Percentiles rank a stretch among this genome's conserved stretches.
Conservation (phyloP, 53 echinoderm and acorn worm genomes). For the Holothuria scabra region DNA sequence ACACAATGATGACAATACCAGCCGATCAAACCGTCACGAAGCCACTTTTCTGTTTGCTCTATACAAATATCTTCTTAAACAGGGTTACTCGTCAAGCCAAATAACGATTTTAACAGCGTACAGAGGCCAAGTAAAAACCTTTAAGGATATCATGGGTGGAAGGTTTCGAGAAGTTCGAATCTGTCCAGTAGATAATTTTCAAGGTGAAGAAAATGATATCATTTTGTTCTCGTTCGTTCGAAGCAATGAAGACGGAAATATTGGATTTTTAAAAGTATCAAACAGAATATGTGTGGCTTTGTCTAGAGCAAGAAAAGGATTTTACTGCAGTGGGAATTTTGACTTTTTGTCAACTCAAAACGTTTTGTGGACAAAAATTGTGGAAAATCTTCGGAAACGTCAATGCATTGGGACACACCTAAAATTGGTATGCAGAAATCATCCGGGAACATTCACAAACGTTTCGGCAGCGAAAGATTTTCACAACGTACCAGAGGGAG, state of each 20-base stretch:
- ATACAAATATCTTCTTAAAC: constrained; percentile 78
- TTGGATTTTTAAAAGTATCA: constrained; percentile 81
- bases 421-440: constrained; percentile 69
- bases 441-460: constrained; percentile 57
- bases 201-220: constrained; percentile 96
- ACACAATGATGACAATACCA: constrained; percentile 67
- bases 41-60: constrained; percentile 66
- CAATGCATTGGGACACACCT: constrained; percentile 54
- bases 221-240: constrained; percentile 88
- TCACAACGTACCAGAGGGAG: constrained; percentile 71
- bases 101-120: constrained; percentile 86
- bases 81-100: constrained; percentile 76
- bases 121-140: constrained; percentile 65
- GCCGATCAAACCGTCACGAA: constrained; percentile 83
- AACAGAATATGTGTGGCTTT: constrained; percentile 92
- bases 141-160: constrained; percentile 50
- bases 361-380: constrained; percentile 78
- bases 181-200: constrained; percentile 81
- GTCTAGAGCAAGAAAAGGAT: constrained; percentile 79
- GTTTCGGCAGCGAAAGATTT: constrained; percentile 66
- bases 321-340: constrained; percentile 91
- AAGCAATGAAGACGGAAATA: constrained; percentile 79
- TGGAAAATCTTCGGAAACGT: constrained; percentile 39
- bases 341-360: constrained; percentile 57
- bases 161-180: constrained; percentile 70